Conservation (phyloP, 23 tunicate genomes). For the Diplosoma virens region DNA sequence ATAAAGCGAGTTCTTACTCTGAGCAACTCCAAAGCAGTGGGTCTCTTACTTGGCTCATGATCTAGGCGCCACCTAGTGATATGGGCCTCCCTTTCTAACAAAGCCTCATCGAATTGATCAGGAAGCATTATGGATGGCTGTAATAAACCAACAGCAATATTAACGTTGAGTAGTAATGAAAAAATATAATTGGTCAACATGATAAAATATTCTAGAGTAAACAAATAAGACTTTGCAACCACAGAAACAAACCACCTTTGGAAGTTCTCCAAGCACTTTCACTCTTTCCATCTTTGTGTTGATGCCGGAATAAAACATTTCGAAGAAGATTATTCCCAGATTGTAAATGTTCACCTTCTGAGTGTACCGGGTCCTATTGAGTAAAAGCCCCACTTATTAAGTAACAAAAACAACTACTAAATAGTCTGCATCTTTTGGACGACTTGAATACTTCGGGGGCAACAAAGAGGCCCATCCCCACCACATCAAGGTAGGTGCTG, state of each 20-base stretch:
- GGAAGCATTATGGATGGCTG: slow-evolving; percentile 74
- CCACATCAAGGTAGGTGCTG: slow-evolving; percentile 60
- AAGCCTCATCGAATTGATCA: slow-evolving; percentile 53
- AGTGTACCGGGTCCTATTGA: slow-evolving; percentile 63
- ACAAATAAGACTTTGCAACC: no score
- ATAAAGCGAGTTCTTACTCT: slow-evolving; percentile 27
- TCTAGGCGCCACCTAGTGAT: slow-evolving; percentile 81
- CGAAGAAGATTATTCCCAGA: slow-evolving; percentile 87
- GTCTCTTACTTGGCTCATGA: slow-evolving; percentile 72
- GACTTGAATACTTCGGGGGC: slow-evolving; percentile 60
- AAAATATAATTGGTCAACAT: no score
- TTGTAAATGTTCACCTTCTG: slow-evolving; percentile 92
- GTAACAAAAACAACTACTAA: not conserved
- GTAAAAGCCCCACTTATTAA: not conserved
- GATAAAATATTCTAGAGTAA: no score
- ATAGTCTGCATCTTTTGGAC: slow-evolving; percentile 17
- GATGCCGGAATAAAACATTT: slow-evolving; percentile 70
- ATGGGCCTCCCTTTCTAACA: slow-evolving; percentile 39
- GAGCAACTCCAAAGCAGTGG: slow-evolving; percentile 69
- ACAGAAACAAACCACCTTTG: slow-evolving; percentile 56
- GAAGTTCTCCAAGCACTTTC: slow-evolving; percentile 56
- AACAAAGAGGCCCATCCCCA: slow-evolving; percentile 77
- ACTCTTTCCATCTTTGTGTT: slow-evolving; percentile 82
- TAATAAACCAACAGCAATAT: no score
- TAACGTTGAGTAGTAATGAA: no score